Conservation (phyloP, 2,888 invertebrate genomes). For the Hirtodrosophila alboralis region DNA sequence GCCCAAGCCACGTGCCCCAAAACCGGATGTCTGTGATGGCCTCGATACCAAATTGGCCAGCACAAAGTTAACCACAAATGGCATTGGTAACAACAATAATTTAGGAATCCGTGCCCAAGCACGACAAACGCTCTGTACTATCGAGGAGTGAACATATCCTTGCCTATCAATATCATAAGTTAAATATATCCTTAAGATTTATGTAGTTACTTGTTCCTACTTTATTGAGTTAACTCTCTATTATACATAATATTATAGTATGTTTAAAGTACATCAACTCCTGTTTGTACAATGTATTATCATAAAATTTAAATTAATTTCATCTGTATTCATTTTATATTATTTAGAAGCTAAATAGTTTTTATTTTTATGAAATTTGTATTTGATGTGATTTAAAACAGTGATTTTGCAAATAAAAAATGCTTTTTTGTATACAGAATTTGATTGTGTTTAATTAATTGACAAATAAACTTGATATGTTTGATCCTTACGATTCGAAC, state of each 20-base stretch:
- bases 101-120: constrained; percentile 59
- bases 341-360: neutral
- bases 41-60: constrained; percentile 32
- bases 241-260: constrained; percentile 3
- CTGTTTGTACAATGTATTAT: no score
- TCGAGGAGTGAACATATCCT: constrained; percentile 68
- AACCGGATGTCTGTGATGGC: constrained; percentile 38
- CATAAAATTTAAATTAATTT: neutral
- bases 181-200: no score
- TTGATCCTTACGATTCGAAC: no score
- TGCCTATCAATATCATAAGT: no score
- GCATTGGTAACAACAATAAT: constrained; percentile 50
- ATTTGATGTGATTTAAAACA: constrained; percentile 50
- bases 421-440: neutral
- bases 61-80: constrained; percentile 39
- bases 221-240: constrained; percentile 9
- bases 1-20: constrained; percentile 36
- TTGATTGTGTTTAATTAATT: no score
- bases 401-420: constrained; percentile 49
- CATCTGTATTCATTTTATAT: neutral
- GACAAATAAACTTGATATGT: no score
- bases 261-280: neutral
- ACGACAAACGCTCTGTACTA: constrained; percentile 75
- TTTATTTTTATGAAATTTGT: constrained; percentile 14
- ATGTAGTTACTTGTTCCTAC: constrained; percentile 6